Base-by-base conservation (phyloP, 2,113 vertebrate species). In the Jacana jacana region DNA sequence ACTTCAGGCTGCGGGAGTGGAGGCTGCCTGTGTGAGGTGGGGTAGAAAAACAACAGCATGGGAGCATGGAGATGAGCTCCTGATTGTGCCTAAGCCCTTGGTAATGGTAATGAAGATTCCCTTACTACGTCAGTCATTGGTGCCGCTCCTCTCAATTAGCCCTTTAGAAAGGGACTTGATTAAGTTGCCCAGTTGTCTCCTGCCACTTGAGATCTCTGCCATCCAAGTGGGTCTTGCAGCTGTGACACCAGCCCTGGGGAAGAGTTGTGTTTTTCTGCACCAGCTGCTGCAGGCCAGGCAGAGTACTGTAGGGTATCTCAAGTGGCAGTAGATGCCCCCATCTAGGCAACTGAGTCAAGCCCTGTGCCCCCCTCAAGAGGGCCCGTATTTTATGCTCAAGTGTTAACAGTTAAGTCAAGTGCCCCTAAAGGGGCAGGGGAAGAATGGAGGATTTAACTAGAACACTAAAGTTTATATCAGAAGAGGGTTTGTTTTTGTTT, bases 81-180 rank as follows among this genome's bases (percentile, higher is more conserved):
- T 44, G 52, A 64, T 81, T 11, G 8, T 61, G 82, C 85, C 63
- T 58, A 89, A 96, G 90, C 88, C 92, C 92, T 96, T 93, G 75
- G 69, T 69, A 72, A 96, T 81, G 66, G 37, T 86, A 51, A 86
- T 91, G 94, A 49, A 66, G 89, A 51, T 76, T 79, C 84, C 63
- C 55, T 93, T 60, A 35, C 79, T 75, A 66, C 20, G 37, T 89
- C 49, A 11, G 30, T 66, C 78, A 61, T 77, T 37, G 81, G 80
- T 81, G 79, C 78, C 40, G 48, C 88, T 93, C 60, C 87, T 89
- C 61, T 72, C 61, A 73, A 40, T 95, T 86, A 96, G 95, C 92
- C 83, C 95, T 95, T 89, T 77, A 66, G 87, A 93, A 96, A 95
- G 83, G 81, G 93, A 49, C 91, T 95, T 54, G 48, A 95, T 93